These are phyloP conservation scores for Lutjanus campechanus DNA, from an alignment of 2,797 vertebrate genomes.

Conservation along the genomic window DNA sequence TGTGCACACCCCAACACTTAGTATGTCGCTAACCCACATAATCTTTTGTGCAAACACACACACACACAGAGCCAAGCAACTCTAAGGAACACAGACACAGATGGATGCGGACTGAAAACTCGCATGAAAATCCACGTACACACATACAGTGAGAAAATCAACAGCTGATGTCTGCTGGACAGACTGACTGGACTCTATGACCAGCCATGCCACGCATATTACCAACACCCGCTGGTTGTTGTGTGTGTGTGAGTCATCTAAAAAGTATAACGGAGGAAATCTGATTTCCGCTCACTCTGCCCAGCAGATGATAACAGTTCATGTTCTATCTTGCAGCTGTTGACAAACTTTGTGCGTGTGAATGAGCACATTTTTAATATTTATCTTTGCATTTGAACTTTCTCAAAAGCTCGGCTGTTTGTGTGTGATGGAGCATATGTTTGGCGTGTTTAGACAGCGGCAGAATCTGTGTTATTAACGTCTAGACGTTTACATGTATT, in stretches of 20 bases:
- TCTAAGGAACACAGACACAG: neutral
- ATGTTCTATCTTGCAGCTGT: constrained; percentile 69
- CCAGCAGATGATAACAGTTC: constrained; percentile 60
- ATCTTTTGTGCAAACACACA: constrained; percentile 3
- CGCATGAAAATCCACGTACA: constrained; percentile 12
- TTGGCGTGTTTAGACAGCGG: neutral
- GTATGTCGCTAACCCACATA: neutral
- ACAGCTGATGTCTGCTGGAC: constrained; percentile 76
- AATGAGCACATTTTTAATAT: constrained; percentile 26
- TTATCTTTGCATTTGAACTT: constrained; percentile 12
- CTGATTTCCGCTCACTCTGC: constrained; percentile 66
- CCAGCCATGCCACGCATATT: constrained; percentile 41
- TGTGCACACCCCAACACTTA: neutral
- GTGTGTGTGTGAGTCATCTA: constrained; percentile 48
- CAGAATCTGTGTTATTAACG: constrained; percentile 11
- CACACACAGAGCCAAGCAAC: neutral
- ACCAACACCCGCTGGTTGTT: constrained; percentile 36
- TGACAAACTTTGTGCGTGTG: constrained; percentile 48
- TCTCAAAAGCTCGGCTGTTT: neutral
- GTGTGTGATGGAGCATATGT: neutral
- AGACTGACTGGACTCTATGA: constrained; percentile 43
- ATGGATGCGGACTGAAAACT: constrained; percentile 21
- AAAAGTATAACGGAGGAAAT: constrained; percentile 62
- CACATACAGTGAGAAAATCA: constrained; percentile 57
- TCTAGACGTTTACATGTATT: constrained; percentile 24